Evolutionary conservation across 2,113 vertebrate genomes (phyloP).

Genomic region (Micromys minutus): DNA sequence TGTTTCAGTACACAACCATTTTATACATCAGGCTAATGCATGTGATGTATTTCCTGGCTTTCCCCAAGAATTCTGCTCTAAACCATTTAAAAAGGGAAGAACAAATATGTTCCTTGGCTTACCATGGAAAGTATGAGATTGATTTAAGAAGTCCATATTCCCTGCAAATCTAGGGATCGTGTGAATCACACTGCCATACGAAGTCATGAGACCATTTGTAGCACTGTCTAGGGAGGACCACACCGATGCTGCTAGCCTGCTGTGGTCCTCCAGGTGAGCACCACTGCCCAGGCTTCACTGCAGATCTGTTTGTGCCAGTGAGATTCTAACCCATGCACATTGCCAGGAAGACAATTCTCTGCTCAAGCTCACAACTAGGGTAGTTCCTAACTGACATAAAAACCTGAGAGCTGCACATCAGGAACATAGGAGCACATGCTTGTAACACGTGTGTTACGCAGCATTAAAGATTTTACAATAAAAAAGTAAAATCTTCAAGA

Average conservation of each 20-base stretch:
- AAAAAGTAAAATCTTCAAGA: not conserved
- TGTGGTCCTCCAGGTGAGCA: not conserved
- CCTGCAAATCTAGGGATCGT: not conserved
- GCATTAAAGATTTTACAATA: not conserved
- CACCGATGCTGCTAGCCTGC: not conserved
- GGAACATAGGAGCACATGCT: not conserved
- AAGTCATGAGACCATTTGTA: not conserved
- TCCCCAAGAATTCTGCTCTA: conserved; percentile 40
- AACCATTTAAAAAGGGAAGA: conserved; percentile 36
- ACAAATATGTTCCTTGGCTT: not conserved
- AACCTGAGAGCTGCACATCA: not conserved
- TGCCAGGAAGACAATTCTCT: not conserved
- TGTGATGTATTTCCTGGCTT: conserved; percentile 26
- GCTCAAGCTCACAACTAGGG: not conserved
- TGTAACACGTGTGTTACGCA: not conserved
- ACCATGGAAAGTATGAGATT: not conserved
- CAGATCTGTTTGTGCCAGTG: not conserved
- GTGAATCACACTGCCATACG: not conserved
- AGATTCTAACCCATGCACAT: not conserved
- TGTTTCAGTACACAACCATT: conserved; percentile 50
- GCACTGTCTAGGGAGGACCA: not conserved
- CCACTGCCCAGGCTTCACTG: not conserved
- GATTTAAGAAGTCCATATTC: conserved; percentile 12
- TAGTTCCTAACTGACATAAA: not conserved
- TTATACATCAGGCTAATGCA: not conserved